Percentiles rank a stretch among this genome's conserved stretches.
phyloP scores from a whole-genome alignment of 2,113 vertebrate species.

The Lasiurus borealis region DNA sequence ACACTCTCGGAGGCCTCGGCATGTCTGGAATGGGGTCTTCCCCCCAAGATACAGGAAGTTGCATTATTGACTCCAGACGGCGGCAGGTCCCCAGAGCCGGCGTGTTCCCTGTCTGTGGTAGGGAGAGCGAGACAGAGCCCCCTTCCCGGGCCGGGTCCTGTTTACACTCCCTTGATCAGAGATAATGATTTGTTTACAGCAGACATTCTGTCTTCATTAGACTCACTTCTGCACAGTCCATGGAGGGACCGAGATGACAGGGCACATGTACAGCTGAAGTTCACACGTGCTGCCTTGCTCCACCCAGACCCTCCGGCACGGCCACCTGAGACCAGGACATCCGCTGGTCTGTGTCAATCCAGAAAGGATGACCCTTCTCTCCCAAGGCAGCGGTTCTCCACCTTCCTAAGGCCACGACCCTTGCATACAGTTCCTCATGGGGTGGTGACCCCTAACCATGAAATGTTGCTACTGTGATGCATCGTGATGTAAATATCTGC shows the following conservation, averaged over 20 bases:
- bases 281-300: conserved; percentile 45
- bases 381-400: no score
- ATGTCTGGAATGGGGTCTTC: neutral
- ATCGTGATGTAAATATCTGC: no score
- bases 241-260: conserved; percentile 27
- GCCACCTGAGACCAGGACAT: neutral
- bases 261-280: conserved; percentile 24
- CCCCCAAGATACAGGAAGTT: conserved; percentile 56
- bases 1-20: neutral
- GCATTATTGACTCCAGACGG: conserved; percentile 67
- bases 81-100: conserved; percentile 35
- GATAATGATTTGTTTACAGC: conserved; percentile 77
- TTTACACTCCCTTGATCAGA: conserved; percentile 76
- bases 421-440: no score
- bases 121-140: conserved; percentile 55
- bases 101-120: conserved; percentile 55
- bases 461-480: no score
- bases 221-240: conserved; percentile 73
- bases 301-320: conserved; percentile 32
- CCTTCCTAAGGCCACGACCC: no score
- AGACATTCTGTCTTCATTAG: conserved; percentile 79
- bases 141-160: conserved; percentile 67
- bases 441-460: no score
- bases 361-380: neutral
- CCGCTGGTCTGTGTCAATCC: neutral